Evolutionary conservation across 2,888 invertebrate species (phyloP).

Genomic region (Trichogramma evanescens): DNA sequence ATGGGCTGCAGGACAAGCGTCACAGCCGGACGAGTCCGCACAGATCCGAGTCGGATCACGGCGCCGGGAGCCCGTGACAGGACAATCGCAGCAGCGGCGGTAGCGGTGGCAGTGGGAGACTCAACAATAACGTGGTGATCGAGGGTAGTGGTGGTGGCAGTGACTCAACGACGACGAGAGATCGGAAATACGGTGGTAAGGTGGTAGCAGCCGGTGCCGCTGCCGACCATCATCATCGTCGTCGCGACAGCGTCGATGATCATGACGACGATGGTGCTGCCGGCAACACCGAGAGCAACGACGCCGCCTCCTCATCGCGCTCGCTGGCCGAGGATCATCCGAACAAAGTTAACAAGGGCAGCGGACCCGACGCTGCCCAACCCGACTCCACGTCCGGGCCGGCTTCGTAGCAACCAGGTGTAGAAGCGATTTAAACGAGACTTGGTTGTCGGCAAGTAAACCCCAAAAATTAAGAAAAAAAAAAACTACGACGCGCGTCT

Average conservation of each 20-base stretch:
- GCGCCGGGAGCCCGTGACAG: conserved; percentile 45
- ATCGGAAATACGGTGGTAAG: background rate
- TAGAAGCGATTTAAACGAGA: too few species aligned
- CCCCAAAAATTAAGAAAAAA: too few species aligned
- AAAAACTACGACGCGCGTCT: too few species aligned
- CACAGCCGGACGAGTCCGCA: conserved; percentile 50
- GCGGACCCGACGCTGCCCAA: conserved; percentile 26
- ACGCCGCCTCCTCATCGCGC: conserved; percentile 1
- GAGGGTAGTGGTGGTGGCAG: background rate
- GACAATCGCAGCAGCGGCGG: conserved; percentile 29
- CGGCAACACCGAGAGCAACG: conserved; percentile 16
- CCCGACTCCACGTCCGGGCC: conserved; percentile 46
- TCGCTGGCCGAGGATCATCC: conserved; percentile 25
- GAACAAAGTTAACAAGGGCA: conserved; percentile 17
- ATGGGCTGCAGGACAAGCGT: conserved; percentile 86
- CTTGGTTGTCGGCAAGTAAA: too few species aligned
- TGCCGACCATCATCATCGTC: background rate
- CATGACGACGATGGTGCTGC: background rate
- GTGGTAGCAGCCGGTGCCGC: background rate
- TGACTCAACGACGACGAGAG: too few species aligned
- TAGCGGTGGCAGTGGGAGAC: background rate
- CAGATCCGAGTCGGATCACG: conserved; percentile 34
- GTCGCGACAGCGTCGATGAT: background rate
- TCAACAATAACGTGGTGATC: background rate
- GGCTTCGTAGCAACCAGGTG: conserved; percentile 35